Percentiles rank a stretch among this genome's conserved stretches.
Conservation (phyloP, 2,888 invertebrate genomes). For the Zaprionus obscuricornis region DNA sequence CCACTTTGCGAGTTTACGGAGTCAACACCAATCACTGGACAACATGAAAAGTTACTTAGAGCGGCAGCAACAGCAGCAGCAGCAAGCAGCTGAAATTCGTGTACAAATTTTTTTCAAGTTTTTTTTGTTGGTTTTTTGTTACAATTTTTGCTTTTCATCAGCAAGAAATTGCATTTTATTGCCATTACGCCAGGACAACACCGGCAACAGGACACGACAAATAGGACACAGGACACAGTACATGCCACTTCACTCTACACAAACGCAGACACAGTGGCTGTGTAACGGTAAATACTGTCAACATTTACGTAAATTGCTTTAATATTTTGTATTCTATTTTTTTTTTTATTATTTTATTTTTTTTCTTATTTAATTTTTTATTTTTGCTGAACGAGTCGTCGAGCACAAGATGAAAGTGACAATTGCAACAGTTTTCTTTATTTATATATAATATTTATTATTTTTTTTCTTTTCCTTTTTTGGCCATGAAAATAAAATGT, state of each 20-base stretch:
- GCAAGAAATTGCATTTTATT: constrained; percentile 33
- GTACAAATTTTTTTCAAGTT: background rate
- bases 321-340: constrained; percentile 2
- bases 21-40: too few relatives aligned
- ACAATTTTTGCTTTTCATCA: constrained; percentile 7
- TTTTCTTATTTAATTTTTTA: background rate
- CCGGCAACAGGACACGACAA: background rate
- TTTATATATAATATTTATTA: too few relatives aligned
- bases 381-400: too few relatives aligned
- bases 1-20: too few relatives aligned
- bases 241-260: too few relatives aligned
- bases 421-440: too few relatives aligned
- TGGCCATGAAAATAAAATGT: too few relatives aligned
- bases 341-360: background rate
- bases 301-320: constrained; percentile 40
- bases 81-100: background rate
- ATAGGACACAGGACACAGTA: too few relatives aligned
- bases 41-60: constrained; percentile 51
- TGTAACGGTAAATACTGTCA: background rate
- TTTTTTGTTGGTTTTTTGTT: constrained; percentile 2
- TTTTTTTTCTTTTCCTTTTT: too few relatives aligned
- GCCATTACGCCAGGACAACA: constrained; percentile 9
- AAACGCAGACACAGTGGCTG: too few relatives aligned
- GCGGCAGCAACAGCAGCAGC: background rate
- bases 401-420: too few relatives aligned